Base-by-base conservation (phyloP, 2,888 invertebrate species). In the Eulithis prunata region DNA sequence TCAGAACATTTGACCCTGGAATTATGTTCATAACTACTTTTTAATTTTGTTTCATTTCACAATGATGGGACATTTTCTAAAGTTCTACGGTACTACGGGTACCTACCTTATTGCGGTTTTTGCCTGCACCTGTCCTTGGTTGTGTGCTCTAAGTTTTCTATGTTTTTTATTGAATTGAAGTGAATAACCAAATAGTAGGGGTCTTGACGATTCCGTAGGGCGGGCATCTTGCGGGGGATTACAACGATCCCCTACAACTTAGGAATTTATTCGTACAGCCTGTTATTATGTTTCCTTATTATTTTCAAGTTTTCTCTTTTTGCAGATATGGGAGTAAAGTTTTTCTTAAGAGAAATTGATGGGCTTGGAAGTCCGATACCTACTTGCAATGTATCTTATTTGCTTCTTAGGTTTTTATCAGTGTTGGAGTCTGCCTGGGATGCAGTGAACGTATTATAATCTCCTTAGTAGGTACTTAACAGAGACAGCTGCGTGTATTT, bases 251-350 rank as follows among this genome's bases (percentile, higher is more conserved):
- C 72, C 71, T 70, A 75, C 78, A 80, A 80, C 81, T 82, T 80
- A 78, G 76, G 76, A 81, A 79, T 81, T 79, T 78, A 78, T 75
- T 70, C 66, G 59, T 78, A 75, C 75, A 77, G 72, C 66, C 57
- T 62, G 68, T 61, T 73, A 71, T 71, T 72, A 73, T 72, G 66
- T 71, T 63, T 69, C 71, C 70, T 76, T 71, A 71, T 73, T 74
- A 73, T 70, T 64, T 69, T 57, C 54, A 60, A 43, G 57, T 64
- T 64, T 57, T 53, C 55, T 62, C 32, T 14, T 41, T 38, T 51
- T 52, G 55, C 65, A 62, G 64, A 67, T 61, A 64, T 59, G 58
- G 63, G 49, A 66, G 51, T 64, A 62, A 71, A 71, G 61, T 66
- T 70, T 62, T 60, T n/a, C 38, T 55, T 56, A 56, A 63, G 60